A percentile compares a stretch with the other conserved stretches of the same genome.
phyloP scores from a whole-genome alignment of 2,888 invertebrate species.

The Rotaria magnacalcarata region DNA sequence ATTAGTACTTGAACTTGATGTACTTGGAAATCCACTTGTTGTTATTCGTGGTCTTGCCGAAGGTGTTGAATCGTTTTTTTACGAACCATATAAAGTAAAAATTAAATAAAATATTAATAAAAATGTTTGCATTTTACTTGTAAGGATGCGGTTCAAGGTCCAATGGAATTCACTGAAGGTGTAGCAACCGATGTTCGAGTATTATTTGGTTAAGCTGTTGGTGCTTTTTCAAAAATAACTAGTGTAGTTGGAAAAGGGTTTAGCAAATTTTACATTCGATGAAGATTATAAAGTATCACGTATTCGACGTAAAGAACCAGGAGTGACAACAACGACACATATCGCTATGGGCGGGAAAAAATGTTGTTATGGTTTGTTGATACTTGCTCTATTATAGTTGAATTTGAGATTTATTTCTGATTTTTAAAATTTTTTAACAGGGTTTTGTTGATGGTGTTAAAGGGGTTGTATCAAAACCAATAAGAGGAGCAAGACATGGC shows the following conservation, averaged over 20 bases:
- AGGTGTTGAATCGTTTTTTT: constrained; percentile 95
- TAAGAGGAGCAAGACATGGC: constrained; percentile 62
- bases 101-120: constrained; percentile 83
- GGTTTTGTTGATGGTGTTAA: constrained; percentile 83
- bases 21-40: constrained; percentile 98
- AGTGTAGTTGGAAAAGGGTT: constrained; percentile 70
- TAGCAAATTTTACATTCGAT: constrained; percentile 88
- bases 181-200: constrained; percentile 85
- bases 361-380: constrained; percentile 69
- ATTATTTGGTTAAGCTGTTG: constrained; percentile 89
- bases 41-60: constrained; percentile 86
- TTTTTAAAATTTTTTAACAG: constrained; percentile 89
- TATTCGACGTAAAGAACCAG: constrained; percentile 21
- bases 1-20: constrained; percentile 88
- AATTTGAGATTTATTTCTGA: constrained; percentile 83
- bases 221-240: constrained; percentile 78
- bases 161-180: constrained; percentile 97
- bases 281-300: constrained; percentile 84
- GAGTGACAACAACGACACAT: constrained; percentile 59
- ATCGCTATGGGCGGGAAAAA: constrained; percentile 37
- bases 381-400: constrained; percentile 97
- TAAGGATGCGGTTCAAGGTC: constrained; percentile 80
- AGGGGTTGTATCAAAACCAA: constrained; percentile 87
- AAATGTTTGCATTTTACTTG: constrained; percentile 91
- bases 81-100: constrained; percentile 84